These are phyloP conservation scores for Tragelaphus eurycerus DNA, from an alignment of 2,797 vertebrate genomes.

Conservation along the genomic window DNA sequence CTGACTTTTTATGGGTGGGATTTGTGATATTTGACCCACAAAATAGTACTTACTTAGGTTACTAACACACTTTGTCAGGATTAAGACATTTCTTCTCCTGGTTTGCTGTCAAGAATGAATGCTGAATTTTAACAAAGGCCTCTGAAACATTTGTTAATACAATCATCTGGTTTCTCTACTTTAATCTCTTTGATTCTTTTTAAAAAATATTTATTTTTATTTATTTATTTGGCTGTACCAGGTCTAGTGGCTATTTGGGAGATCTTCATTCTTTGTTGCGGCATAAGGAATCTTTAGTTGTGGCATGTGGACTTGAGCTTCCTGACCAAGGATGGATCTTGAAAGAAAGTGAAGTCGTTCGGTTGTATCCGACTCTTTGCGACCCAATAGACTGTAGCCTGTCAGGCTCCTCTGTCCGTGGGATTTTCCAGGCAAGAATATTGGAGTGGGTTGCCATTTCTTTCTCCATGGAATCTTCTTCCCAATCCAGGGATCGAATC, in stretches of 20 bases:
- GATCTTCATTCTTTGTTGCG: not conserved
- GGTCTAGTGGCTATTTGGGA: not conserved
- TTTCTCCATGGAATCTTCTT: not conserved
- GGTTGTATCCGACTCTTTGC: not conserved
- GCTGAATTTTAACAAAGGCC: not conserved
- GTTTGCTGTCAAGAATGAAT: not conserved
- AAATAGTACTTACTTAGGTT: not conserved
- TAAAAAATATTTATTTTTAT: not conserved
- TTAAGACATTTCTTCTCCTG: not conserved
- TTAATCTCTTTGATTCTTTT: not conserved
- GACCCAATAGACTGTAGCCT: not conserved
- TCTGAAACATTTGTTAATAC: not conserved
- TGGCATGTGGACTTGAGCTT: not conserved
- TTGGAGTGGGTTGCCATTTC: not conserved
- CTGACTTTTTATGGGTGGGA: not conserved
- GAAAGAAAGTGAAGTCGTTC: not conserved
- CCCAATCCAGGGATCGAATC: rapidly evolving
- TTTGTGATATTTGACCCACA: not conserved
- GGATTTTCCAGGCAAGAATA: not conserved
- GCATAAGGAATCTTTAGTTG: not conserved
- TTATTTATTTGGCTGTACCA: not conserved
- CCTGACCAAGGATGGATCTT: not conserved
- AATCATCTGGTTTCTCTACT: not conserved
- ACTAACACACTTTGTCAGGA: not conserved
- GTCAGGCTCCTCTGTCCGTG: not conserved